phyloP scores from a whole-genome alignment of 2,113 vertebrate genomes.

The human region DNA sequence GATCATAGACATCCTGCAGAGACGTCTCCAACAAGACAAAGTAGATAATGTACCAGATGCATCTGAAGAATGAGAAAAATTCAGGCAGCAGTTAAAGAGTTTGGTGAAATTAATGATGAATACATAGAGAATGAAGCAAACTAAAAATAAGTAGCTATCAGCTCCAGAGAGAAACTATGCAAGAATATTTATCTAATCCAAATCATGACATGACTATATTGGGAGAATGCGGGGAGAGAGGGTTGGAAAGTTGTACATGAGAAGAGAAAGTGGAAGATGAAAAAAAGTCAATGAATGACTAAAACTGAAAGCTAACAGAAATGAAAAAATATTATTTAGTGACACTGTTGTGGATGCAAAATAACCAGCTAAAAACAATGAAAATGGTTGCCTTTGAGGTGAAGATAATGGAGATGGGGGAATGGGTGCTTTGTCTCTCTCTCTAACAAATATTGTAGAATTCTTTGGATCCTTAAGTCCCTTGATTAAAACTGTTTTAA shows the following conservation, averaged over 20 bases:
- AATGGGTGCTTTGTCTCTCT: neutral
- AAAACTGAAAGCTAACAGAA: neutral
- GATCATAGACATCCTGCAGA: neutral
- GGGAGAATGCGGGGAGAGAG: neutral
- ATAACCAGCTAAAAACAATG: neutral
- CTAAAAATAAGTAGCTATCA: neutral
- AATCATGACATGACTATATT: neutral
- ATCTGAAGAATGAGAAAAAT: neutral
- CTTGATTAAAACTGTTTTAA: neutral
- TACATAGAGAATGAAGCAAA: neutral
- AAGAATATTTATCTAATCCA: neutral
- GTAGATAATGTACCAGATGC: too few relatives aligned
- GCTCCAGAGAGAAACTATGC: neutral
- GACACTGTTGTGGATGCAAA: neutral
- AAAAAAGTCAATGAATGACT: neutral
- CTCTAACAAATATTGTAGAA: neutral
- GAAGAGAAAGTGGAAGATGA: neutral
- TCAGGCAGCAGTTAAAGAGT: neutral
- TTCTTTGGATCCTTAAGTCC: neutral
- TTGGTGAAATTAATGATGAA: neutral
- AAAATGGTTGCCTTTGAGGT: neutral
- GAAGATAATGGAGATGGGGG: neutral
- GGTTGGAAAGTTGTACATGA: neutral
- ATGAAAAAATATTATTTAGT: neutral
- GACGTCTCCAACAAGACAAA: neutral